Conservation (phyloP, 2,113 vertebrate species). For the Trinectes maculatus region DNA sequence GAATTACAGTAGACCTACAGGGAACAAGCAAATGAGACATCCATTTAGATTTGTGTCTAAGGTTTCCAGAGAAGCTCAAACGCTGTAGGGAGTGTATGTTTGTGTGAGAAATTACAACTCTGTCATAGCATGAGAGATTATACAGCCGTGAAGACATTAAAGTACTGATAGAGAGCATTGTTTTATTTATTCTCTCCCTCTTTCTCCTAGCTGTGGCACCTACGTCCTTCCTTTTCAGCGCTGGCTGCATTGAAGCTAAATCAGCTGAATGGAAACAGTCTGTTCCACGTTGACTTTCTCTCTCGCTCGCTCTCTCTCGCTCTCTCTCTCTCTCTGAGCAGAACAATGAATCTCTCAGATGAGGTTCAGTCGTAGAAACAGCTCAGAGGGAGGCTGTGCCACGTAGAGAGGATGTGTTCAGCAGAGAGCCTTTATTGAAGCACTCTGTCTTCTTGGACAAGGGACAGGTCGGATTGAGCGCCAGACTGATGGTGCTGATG, state of each 20-base stretch:
- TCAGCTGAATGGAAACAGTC: constrained; percentile 52
- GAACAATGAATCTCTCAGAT: constrained; percentile 71
- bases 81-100: constrained; percentile 31
- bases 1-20: constrained; percentile 61
- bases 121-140: constrained; percentile 28
- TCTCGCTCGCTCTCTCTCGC: neutral
- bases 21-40: constrained; percentile 64
- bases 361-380: constrained; percentile 43
- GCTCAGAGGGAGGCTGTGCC: constrained; percentile 60
- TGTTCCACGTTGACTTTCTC: constrained; percentile 36
- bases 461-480: constrained; percentile 43
- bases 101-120: constrained; percentile 31
- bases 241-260: constrained; percentile 57
- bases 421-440: constrained; percentile 62
- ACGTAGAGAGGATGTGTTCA: constrained; percentile 58
- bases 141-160: constrained; percentile 2
- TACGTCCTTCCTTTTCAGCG: constrained; percentile 15
- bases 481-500: constrained; percentile 19
- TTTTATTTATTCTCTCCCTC: constrained; percentile 28
- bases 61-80: constrained; percentile 27
- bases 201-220: constrained; percentile 32
- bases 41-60: constrained; percentile 65
- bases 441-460: constrained; percentile 64
- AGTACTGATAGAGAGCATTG: constrained; percentile 31
- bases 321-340: constrained; percentile 27